Percentiles rank a stretch among this genome's conserved stretches.
phyloP scores from a whole-genome alignment of 2,888 invertebrate species.

The Xylocampa areola region DNA sequence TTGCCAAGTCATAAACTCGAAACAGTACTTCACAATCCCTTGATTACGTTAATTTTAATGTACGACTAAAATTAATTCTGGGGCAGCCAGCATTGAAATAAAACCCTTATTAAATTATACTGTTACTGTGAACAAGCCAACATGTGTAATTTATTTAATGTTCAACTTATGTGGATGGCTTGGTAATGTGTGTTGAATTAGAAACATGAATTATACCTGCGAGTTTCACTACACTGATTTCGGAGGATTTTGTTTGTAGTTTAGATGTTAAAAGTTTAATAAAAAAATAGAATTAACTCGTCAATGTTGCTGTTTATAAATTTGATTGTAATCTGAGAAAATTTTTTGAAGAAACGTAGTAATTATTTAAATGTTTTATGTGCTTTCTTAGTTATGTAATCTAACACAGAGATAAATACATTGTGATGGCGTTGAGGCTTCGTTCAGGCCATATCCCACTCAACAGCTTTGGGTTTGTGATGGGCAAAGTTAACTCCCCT shows the following conservation, averaged over 20 bases:
- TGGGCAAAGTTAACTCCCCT: too few relatives aligned
- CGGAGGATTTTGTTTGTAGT: constrained; percentile 31
- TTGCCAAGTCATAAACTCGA: constrained; percentile 20
- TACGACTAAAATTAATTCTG: constrained; percentile 41
- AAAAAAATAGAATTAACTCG: constrained; percentile 12
- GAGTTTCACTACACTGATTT: constrained; percentile 35
- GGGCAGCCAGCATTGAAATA: constrained; percentile 57
- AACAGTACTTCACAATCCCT: constrained; percentile 7
- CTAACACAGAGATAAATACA: too few relatives aligned
- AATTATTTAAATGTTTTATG: too few relatives aligned
- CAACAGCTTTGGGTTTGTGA: too few relatives aligned
- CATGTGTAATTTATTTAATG: constrained; percentile 59
- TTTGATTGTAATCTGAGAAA: too few relatives aligned
- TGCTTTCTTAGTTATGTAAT: too few relatives aligned
- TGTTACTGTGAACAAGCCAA: constrained; percentile 54
- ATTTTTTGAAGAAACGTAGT: too few relatives aligned
- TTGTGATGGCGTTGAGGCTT: too few relatives aligned
- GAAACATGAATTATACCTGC: constrained; percentile 36
- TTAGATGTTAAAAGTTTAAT: constrained; percentile 27
- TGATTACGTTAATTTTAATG: constrained; percentile 23
- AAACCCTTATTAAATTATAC: constrained; percentile 62
- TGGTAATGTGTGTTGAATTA: constrained; percentile 52
- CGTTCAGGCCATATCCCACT: too few relatives aligned
- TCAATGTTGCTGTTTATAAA: constrained; percentile 11
- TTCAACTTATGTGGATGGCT: constrained; percentile 45